These are phyloP conservation scores for Clinocottus analis DNA, from an alignment of 2,113 vertebrate species.

Conservation along the genomic window DNA sequence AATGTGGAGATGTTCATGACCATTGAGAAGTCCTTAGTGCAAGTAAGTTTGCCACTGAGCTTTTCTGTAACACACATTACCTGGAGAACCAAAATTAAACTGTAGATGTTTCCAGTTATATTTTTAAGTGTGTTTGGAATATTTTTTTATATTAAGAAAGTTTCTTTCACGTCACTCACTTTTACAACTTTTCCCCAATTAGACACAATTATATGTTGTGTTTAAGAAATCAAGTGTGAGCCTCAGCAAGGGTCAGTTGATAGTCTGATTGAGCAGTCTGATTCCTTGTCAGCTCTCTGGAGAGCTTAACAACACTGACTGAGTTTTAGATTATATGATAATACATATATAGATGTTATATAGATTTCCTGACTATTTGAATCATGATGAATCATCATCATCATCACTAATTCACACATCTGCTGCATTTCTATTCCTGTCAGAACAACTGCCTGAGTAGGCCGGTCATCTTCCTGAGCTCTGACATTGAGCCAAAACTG, in stretches of 20 bases:
- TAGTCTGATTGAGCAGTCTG: no score
- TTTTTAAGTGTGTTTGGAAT: not conserved
- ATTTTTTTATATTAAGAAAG: not conserved
- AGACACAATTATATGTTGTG: not conserved
- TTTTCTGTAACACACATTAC: not conserved
- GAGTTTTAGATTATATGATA: not conserved
- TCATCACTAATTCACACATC: not conserved
- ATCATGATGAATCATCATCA: no score
- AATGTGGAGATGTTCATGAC: constrained; percentile 99
- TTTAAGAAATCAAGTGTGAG: not conserved
- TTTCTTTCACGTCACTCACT: not conserved
- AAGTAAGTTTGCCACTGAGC: constrained; percentile 80
- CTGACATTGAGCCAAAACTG: constrained; percentile 95
- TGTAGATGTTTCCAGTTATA: not conserved
- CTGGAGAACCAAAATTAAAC: not conserved
- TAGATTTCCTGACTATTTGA: not conserved
- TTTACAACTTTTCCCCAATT: not conserved
- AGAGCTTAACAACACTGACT: not conserved
- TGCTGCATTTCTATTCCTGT: constrained; percentile 22
- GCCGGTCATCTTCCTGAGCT: constrained; percentile 94
- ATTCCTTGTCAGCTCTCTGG: no score
- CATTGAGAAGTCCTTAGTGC: constrained; percentile 95
- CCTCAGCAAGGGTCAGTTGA: not conserved
- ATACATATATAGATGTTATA: not conserved
- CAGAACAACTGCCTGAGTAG: constrained; percentile 95